phyloP scores from a whole-genome alignment of 2,888 invertebrate species.

The Sclerodermus sp. region DNA sequence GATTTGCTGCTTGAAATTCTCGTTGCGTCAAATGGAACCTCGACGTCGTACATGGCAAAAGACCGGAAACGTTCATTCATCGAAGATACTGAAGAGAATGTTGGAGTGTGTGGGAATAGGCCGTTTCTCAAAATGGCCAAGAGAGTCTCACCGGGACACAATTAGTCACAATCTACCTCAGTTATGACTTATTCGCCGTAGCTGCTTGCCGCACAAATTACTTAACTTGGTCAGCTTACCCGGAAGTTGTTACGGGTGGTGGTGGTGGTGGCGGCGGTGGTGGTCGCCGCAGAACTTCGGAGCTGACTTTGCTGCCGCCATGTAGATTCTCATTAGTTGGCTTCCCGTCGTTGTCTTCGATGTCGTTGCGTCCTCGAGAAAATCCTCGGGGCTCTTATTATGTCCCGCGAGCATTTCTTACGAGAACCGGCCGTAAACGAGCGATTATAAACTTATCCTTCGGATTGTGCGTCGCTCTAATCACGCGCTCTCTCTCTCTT shows the following conservation, averaged over 20 bases:
- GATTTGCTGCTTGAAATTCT: too few relatives aligned
- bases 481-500: background rate
- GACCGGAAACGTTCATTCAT: too few relatives aligned
- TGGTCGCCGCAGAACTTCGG: conserved; percentile 26
- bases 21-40: too few relatives aligned
- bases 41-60: too few relatives aligned
- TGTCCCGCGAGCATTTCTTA: background rate
- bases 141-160: conserved; percentile 35
- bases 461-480: background rate
- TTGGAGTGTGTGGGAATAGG: too few relatives aligned
- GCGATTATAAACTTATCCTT: background rate
- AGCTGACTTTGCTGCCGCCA: conserved; percentile 32
- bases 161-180: conserved; percentile 56
- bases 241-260: conserved; percentile 35
- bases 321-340: conserved; percentile 46
- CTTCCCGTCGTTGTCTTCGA: conserved; percentile 22
- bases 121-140: too few relatives aligned
- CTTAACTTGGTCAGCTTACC: conserved; percentile 52
- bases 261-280: too few relatives aligned
- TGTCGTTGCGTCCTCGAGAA: conserved; percentile 8
- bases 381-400: background rate
- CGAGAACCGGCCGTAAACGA: background rate
- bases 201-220: conserved; percentile 50
- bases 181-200: conserved; percentile 55
- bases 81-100: too few relatives aligned